phyloP scores from a whole-genome alignment of 2,113 vertebrate species.

The Dolichallabes microphthalmus region DNA sequence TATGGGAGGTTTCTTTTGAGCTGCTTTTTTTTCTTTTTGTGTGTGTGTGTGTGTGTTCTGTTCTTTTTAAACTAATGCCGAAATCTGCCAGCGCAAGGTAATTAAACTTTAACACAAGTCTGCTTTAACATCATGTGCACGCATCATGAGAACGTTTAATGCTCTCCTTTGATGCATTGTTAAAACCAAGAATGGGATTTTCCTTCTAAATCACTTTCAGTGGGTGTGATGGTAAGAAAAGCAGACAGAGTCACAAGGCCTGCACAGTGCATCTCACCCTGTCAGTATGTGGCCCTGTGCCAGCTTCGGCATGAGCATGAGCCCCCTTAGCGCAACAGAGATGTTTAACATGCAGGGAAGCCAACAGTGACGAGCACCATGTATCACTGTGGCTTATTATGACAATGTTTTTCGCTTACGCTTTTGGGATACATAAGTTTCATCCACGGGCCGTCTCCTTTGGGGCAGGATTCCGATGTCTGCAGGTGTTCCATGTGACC shows the following conservation, averaged over 20 bases:
- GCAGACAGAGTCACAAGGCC: slow-evolving; percentile 23
- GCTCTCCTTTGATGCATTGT: slow-evolving; percentile 10
- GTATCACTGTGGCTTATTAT: slow-evolving; percentile 61
- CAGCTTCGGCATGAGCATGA: slow-evolving; percentile 18
- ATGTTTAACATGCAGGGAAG: slow-evolving; percentile 34
- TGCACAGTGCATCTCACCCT: slow-evolving; percentile 41
- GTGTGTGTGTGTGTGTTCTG: no score
- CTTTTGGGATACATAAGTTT: slow-evolving; percentile 63
- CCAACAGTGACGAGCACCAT: slow-evolving; percentile 22
- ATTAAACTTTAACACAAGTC: neutral
- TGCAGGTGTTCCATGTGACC: slow-evolving; percentile 40
- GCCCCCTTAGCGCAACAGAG: slow-evolving; percentile 2
- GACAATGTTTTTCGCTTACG: slow-evolving; percentile 53
- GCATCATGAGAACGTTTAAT: slow-evolving; percentile 22
- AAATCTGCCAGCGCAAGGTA: neutral
- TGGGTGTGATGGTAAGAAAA: slow-evolving; percentile 24
- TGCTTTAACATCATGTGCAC: neutral
- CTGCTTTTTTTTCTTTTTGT: neutral
- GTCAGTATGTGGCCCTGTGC: slow-evolving; percentile 29
- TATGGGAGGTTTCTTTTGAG: neutral
- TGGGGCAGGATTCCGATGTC: neutral
- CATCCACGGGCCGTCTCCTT: slow-evolving; percentile 42
- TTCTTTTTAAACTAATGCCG: neutral
- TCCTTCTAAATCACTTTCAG: slow-evolving; percentile 24
- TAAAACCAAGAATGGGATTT: slow-evolving; percentile 6